phyloP scores from a whole-genome alignment of 2,113 vertebrate species.

The Oceanodroma tethys region DNA sequence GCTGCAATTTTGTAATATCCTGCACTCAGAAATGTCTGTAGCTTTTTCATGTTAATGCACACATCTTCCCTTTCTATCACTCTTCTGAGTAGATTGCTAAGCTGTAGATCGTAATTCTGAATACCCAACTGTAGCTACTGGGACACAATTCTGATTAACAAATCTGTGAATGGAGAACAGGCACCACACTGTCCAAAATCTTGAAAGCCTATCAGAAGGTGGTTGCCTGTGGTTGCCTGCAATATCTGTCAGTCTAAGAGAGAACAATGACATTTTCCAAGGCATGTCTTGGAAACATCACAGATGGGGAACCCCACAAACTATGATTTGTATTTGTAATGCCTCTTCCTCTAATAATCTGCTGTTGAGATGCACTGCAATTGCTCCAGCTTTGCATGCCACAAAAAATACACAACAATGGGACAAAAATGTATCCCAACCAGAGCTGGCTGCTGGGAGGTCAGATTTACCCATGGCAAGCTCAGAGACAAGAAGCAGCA shows the following conservation, averaged over 20 bases:
- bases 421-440: not conserved
- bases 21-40: not conserved
- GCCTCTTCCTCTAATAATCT: not conserved
- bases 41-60: not conserved
- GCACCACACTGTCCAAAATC: not conserved
- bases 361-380: not conserved
- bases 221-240: not conserved
- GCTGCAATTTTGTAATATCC: not conserved
- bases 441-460: not conserved
- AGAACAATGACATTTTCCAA: slow-evolving; percentile 1
- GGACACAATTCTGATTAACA: slow-evolving; percentile 41
- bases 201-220: slow-evolving; percentile 56
- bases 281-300: not conserved
- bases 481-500: not conserved
- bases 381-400: not conserved
- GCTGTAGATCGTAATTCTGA: not conserved
- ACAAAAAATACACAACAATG: not conserved
- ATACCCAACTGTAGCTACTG: slow-evolving; percentile 4
- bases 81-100: not conserved
- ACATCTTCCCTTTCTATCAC: not conserved
- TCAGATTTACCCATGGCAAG: not conserved
- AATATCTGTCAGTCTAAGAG: slow-evolving; percentile 14
- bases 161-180: slow-evolving; percentile 42
- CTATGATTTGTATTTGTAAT: slow-evolving; percentile 11
- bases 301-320: not conserved